Base-by-base conservation (phyloP, 2,888 invertebrate species). In the Strigamia maritima region DNA sequence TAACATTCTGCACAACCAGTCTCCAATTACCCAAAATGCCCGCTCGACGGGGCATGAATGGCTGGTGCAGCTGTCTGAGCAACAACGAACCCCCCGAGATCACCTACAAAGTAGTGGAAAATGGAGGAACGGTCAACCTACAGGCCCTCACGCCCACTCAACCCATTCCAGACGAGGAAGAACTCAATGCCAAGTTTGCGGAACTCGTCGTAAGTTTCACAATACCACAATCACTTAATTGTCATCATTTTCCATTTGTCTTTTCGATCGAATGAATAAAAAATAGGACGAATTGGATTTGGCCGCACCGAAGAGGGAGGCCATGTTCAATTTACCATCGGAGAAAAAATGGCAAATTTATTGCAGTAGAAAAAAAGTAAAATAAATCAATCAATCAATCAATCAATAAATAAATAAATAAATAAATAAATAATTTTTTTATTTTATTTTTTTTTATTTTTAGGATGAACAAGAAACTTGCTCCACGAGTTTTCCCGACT, bases 331-430 rank as follows among this genome's bases (percentile, higher is more conserved):
- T 84, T 89, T 97, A 80, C 95, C 97, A 1, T 92, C 94, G 0
- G 94, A 95, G 84, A 97, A 97, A 88, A 97, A 97, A 88, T 97
- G 97, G 96, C 97, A 97, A 88, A 96, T 97, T 83, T 97, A 97
- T 87, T 96, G 96, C 88, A 96, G 95, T 84, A 89, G 94, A 82
- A 89, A 88, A 84, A 88, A 87, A 87, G 88, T 89, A 83, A 80
- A 54, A 16, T 78, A 19, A 38, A 8, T 38, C 6, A 38, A 38
- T 38, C 6, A 8, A 38, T 8, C 6, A 38, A 38, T 8, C 77
- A 40, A 38, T 1, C 28, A 54, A 16, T 78, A 19, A 38, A 8
- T 38, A 38, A 38, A 38, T 38, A 38, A 8, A 38, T 8, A 38
- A 38, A 38, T 8, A 38, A 38, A 38, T 8, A 8, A 38, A 38